Base-by-base conservation (phyloP, 2,113 vertebrate genomes). In the Poeciliopsis prolifica region DNA sequence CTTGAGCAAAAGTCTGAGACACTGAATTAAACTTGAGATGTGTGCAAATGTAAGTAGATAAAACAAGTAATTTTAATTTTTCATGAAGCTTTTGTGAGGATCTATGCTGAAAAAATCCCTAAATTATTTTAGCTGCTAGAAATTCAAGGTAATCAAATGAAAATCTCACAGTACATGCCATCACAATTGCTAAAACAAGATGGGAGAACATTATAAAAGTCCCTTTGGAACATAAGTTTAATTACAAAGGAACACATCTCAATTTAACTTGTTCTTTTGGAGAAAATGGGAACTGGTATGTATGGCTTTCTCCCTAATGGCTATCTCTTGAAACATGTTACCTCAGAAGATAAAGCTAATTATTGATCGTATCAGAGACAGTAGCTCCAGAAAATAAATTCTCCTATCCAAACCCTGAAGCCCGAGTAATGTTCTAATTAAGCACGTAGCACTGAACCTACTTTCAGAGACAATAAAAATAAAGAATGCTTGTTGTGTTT, bases 281-380 rank as follows among this genome's bases (percentile, higher is more conserved):
- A 68, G 51, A 68, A 63, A 54, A 61, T n/a, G 14, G 15, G 28
- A 37, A 70, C 58, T 85, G 82, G n/a, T 17, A 44, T 4, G 35
- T 70, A 77, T 62, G 70, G 51, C n/a, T 58, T 26, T 64, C 29
- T 77, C 58, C 61, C 73, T 84, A 83, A 84, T 74, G 75, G 61
- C 70, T 83, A 70, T 73, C 66, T 87, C 68, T 72, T 76, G 70
- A 81, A 85, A 88, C 58, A 66, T 54, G 83, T 63, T 74, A 72
- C 89, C 69, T 77, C 65, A n/a, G 81, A 87, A 78, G 83, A 84
- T 83, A 22, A 54, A 83, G 74, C 61, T 73, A 83, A 66, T 60
- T 84, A 90, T 90, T 65, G 88, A 88, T 84, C 69, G 24, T 28
- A 63, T 65, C 22, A 64, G 80, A 74, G 73, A 80, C 63, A 74